Evolutionary conservation across 2,113 vertebrate genomes (phyloP), one percentile per base, ranked within the genome.

Genomic region (Pedetes capensis): DNA sequence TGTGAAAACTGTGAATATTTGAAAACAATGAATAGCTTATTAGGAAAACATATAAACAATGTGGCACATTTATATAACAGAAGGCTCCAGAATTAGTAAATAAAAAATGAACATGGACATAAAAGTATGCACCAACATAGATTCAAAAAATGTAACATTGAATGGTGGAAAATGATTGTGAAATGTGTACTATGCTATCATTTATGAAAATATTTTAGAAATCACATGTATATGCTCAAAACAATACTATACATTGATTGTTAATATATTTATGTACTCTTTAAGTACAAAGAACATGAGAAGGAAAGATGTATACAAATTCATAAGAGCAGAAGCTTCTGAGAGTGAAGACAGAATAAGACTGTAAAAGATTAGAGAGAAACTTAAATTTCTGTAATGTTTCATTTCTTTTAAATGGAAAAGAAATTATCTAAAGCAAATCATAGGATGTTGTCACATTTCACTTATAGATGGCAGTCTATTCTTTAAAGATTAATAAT

Each of bases 401-500:
- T 84, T 61, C 13, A 68, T 63, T 91, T 92, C 6, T 81, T 88
- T 91, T 75, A 88, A 74, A 82, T 71, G 89, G 49, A 12, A 81
- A 95, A 80, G n/a, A 20, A 66, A 76, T 44, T 68, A 89, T 44
- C 20, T 75, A 68, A 92, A 78, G 59, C 49, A 86, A 93, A 87
- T 49, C 37, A 49, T 29, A 81, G 10, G 16, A 1, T 72, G 42
- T 4, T 91, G 71, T 66, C 4, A 79, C 27, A 59, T 86, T 89
- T 86, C 42, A 78, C 2, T 57, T 87, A 32, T 74, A 6, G 14
- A 22, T 17, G 11, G 47, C 66, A 81, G 32, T 64, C 34, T 74
- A 79, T 59, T 83, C 89, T 74, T 89, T 34, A 83, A 55, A 87
- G 44, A 87, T 79, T 57, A 87, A 80, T 39, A 79, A 61, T 66